phyloP scores from a whole-genome alignment of 2,113 vertebrate species.

The Oophaga pumilio region DNA sequence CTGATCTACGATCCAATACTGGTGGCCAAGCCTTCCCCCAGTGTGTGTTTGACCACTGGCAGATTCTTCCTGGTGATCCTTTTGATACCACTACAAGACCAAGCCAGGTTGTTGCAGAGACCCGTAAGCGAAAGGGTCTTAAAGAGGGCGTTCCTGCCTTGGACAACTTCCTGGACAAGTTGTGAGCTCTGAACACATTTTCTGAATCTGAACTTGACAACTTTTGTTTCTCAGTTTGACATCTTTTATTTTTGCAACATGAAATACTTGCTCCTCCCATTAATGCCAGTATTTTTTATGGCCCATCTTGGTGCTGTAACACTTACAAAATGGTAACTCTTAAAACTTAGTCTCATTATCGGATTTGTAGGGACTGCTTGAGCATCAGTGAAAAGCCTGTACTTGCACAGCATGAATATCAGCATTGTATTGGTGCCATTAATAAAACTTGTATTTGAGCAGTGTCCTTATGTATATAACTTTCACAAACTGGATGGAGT shows the following conservation, averaged over 20 bases:
- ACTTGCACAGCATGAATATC: slow-evolving; percentile 63
- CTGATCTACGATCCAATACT: slow-evolving; percentile 89
- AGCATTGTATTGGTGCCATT: slow-evolving; percentile 72
- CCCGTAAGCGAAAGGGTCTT: slow-evolving; percentile 91
- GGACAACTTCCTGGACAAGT: slow-evolving; percentile 95
- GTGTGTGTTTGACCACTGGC: slow-evolving; percentile 97
- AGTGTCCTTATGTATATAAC: not conserved
- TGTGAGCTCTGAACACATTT: slow-evolving; percentile 68
- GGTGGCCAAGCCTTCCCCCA: slow-evolving; percentile 95
- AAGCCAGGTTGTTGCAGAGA: slow-evolving; percentile 78
- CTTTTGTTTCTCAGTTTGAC: not conserved
- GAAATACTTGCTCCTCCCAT: not conserved
- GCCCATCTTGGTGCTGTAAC: not conserved
- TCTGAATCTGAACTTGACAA: not conserved
- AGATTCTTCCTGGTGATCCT: slow-evolving; percentile 88
- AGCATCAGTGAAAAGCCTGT: slow-evolving; percentile 31
- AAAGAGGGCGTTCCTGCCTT: slow-evolving; percentile 89
- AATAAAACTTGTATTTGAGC: slow-evolving; percentile 58
- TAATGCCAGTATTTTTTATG: not conserved
- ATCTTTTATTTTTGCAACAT: not conserved
- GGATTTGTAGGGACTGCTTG: slow-evolving; percentile 15
- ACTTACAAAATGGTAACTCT: not conserved
- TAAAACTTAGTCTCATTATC: slow-evolving; percentile 13
- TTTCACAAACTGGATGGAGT: not conserved
- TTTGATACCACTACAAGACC: slow-evolving; percentile 76